Base-by-base conservation (phyloP, 2,113 vertebrate species). In the Rhinolophus sinicus region DNA sequence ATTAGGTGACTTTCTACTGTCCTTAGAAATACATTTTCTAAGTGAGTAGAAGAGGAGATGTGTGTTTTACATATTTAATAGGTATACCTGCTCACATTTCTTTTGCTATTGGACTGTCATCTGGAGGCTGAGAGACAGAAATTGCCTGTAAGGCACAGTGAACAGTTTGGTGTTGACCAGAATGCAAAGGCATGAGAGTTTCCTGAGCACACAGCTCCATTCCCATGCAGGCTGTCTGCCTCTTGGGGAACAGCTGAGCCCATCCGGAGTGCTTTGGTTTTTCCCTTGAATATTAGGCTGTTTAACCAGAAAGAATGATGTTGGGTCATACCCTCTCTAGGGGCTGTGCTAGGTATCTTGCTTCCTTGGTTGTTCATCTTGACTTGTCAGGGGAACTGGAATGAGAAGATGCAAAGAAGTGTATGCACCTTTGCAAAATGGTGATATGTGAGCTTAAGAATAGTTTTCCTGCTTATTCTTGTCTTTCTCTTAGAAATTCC, bases 61-160 rank as follows among this genome's bases (percentile, higher is more conserved):
- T 16, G 40, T 83, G 92, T 92, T 97, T 97, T 97, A 90, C 97
- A 97, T 97, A 97, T 97, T 97, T 97, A 97, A 97, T 92, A 94
- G 89, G 44, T n/a, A 44, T 95, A 98, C 90, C 96, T 97, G 97
- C 89, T 97, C 95, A 81, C 76, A 58, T 94, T 90, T 90, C 78
- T 94, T n/a, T 67, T 92, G 19, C 72, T 85, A 12, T 85, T 21
- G 5, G 88, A 75, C 72, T 93, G 95, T 97, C 96, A 93, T 91
- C 96, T 97, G 87, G 90, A 88, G 90, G 96, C 95, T 97, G 84
- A 62, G 67, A 82, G 85, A 98, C 87, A 19, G 7, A 88, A 97
- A 97, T 97, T 97, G 95, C 85, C 90, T 33, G 58, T 54, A 10
- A 88, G 97, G 95, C 94, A 92, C 95, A 94, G 89, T 92, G 96